Evolutionary conservation across 2,113 vertebrate genomes (phyloP), one percentile per base, ranked within the genome.

Genomic region (Peromyscus californicus): DNA sequence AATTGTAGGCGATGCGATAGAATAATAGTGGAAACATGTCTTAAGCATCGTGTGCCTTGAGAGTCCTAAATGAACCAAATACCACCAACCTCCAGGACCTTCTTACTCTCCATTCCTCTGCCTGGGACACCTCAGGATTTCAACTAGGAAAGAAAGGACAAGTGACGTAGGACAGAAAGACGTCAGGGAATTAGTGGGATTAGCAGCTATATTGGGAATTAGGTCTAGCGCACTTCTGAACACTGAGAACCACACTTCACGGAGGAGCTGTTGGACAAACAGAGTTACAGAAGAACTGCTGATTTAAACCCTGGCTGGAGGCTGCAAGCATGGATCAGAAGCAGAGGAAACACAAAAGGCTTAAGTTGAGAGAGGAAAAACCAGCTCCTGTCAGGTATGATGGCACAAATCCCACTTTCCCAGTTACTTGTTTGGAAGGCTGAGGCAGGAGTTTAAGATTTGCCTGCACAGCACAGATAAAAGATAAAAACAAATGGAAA

Each of bases 141-240:
- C 94, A 88, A 45, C 22, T 54, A 87, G 92, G 89, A 96, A 95
- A 94, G 89, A 85, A 97, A 96, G 85, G 94, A 83, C 94, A 98
- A 98, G 96, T 92, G 95, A 98, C 97, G 63, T 96, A 95, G 98
- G 97, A 94, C 97, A 98, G 96, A 94, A 59, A 87, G 98, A 98
- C 98, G 98, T 98, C 96, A 7, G 57, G 97, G 98, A 98, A 98
- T 99, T 98, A 98, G 97, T 0, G 10, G 98, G 98, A 99, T 99
- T 99, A 99, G 97, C 54, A 51, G 98, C 98, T 99, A 99, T 98
- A 98, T 98, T 98, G 63, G 98, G 99, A 99, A 98, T 98, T 98
- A 99, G 99, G 97, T 98, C 98, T 97, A 97, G 98, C 98, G 97
- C 98, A 97, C 98, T 98, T 92, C 97, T 97, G 97, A 97, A 98